These are phyloP conservation scores for Scelioninae gen. 1 DNA, from an alignment of 2,888 invertebrate species.

Conservation along the genomic window DNA sequence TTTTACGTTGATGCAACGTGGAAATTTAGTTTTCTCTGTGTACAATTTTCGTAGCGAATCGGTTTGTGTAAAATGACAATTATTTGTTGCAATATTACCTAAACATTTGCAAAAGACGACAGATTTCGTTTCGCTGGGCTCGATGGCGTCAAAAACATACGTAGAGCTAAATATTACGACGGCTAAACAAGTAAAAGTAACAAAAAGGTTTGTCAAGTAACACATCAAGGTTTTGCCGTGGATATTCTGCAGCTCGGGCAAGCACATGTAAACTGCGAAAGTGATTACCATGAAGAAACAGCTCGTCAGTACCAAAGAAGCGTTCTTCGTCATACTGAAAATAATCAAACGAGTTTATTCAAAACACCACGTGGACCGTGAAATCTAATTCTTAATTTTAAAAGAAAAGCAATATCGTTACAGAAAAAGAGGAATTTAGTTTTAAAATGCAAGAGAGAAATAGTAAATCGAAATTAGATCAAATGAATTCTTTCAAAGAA, in stretches of 20 bases:
- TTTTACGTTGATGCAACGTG: too few species aligned
- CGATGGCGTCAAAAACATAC: constrained; percentile 27
- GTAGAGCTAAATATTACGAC: constrained; percentile 80
- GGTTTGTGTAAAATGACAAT: not conserved
- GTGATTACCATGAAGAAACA: constrained; percentile 88
- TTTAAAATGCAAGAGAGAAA: not conserved
- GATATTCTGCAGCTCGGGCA: constrained; percentile 89
- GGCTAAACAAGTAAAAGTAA: constrained; percentile 88
- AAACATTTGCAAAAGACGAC: constrained; percentile 52
- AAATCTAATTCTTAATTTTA: not conserved
- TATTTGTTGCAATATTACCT: constrained; percentile 50
- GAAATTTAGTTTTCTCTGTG: too few species aligned
- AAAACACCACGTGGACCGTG: not conserved
- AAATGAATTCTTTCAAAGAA: too few species aligned
- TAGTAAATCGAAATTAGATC: too few species aligned
- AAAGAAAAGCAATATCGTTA: not conserved
- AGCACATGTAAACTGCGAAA: constrained; percentile 87
- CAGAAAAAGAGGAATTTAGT: not conserved
- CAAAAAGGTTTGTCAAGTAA: constrained; percentile 88
- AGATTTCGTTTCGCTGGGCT: constrained; percentile 21
- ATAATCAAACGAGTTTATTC: constrained; percentile 41
- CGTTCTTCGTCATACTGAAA: constrained; percentile 75
- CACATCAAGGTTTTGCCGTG: constrained; percentile 91
- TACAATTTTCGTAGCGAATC: too few species aligned
- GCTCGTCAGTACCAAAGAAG: constrained; percentile 85